Base-by-base conservation (phyloP, 2,797 vertebrate genomes). In the Syngnathus acus region DNA sequence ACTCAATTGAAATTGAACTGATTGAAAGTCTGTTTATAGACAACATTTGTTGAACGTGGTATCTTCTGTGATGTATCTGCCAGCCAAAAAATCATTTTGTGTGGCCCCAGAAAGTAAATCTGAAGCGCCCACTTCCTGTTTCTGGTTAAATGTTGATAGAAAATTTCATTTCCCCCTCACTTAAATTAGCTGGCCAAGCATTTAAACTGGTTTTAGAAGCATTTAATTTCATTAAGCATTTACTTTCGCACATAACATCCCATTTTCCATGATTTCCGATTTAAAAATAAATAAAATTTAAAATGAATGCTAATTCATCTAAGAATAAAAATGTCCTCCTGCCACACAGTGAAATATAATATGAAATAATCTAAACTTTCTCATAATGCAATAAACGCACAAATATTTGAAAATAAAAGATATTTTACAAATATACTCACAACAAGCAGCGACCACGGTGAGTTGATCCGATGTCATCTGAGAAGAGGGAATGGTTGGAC, bases 381-480 rank as follows among this genome's bases (percentile, higher is more conserved):
- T 73, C 54, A 70, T 54, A 67, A 17, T 47, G 62, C 51, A 65
- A 66, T 68, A 72, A 37, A 57, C 7, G 5, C 32, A 9, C 1
- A 26, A 54, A 54, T 16, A 8, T 38, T 38, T 38, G 13, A 17
- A 38, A 58, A 37, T 32, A 37, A 38, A 26, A 26, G 2, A n/a
- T 19, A 9, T 45, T 16, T 62, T 62, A 9, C 17, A 64, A 26
- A 5, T 78, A 26, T 50, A 91, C 92, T 92, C 78, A 93, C 92
- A 86, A 61, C 89, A 87, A 1, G 87, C 90, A 70, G 83, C 86
- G 47, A 92, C 67, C 74, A 89, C 78, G 1, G 86, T 87, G 82
- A 92, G 77, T 65, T 90, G 89, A 47, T 92, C 89, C 32, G 85
- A 72, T 1, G 84, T 82, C 77, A 89, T 73, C 68, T 76, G 81